A percentile compares a stretch with the other conserved stretches of the same genome.
Conservation (phyloP, 2,888 invertebrate species). For the Dendrolimus pini region DNA sequence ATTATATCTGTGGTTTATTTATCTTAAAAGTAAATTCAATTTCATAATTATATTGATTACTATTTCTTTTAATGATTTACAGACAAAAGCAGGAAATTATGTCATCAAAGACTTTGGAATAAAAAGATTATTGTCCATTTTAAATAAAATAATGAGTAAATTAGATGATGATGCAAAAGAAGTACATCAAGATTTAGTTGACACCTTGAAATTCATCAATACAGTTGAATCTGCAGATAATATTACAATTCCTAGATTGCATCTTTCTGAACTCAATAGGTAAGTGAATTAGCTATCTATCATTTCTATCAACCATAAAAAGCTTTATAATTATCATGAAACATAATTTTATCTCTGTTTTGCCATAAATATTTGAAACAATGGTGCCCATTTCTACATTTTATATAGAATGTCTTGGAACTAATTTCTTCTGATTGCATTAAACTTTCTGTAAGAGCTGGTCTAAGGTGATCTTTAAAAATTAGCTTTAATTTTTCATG, state of each 20-base stretch:
- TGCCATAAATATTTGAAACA: not conserved
- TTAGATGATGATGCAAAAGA: constrained; percentile 51
- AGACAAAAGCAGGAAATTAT: constrained; percentile 72
- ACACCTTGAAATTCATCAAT: constrained; percentile 53
- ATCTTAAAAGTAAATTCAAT: too few species aligned
- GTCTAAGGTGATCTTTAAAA: too few species aligned
- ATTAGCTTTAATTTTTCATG: too few species aligned
- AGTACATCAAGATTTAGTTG: constrained; percentile 58
- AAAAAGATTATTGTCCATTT: constrained; percentile 44
- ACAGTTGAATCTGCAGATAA: constrained; percentile 55
- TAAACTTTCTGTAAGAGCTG: too few species aligned
- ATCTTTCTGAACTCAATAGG: constrained; percentile 61
- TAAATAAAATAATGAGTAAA: constrained; percentile 54
- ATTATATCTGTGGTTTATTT: too few species aligned
- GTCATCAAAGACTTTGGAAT: constrained; percentile 70
- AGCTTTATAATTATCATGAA: too few species aligned
- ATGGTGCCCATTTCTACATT: constrained; percentile 6
- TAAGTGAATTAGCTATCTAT: constrained; percentile 24
- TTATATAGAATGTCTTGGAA: not conserved
- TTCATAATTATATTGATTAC: too few species aligned
- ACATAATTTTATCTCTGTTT: not conserved
- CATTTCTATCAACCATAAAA: too few species aligned
- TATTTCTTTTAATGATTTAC: constrained; percentile 3
- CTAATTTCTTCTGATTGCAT: too few species aligned
- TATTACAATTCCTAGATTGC: constrained; percentile 42